Evolutionary conservation across 2,113 vertebrate genomes (phyloP).

Genomic region (Haemorhous mexicanus): DNA sequence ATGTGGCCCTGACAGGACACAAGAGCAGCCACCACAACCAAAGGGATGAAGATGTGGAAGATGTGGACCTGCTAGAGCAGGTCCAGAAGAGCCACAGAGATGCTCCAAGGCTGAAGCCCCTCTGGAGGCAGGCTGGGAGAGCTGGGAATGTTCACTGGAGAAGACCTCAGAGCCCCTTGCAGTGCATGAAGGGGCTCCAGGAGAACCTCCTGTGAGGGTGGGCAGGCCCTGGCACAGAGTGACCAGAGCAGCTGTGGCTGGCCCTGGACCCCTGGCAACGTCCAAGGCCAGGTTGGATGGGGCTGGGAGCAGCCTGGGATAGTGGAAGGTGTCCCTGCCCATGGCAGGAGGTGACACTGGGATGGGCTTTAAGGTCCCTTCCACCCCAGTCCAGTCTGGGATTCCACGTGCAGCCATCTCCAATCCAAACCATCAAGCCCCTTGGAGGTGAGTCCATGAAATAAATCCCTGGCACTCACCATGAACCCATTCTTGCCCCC

Average conservation of each 20-base stretch:
- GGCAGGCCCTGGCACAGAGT: neutral
- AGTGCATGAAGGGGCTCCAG: neutral
- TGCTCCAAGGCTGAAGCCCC: neutral
- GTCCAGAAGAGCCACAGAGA: neutral
- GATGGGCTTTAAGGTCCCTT: neutral
- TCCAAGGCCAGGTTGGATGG: rapidly evolving
- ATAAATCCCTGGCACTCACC: constrained; percentile 71
- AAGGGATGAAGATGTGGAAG: neutral
- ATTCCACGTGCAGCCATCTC: neutral
- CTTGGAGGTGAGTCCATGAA: neutral
- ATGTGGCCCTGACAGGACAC: neutral
- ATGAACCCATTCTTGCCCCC: constrained; percentile 94
- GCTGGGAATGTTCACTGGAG: neutral
- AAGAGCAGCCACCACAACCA: neutral
- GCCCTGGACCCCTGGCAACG: neutral
- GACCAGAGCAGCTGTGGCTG: neutral
- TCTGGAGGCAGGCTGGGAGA: neutral
- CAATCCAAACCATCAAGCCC: neutral
- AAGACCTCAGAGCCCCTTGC: neutral
- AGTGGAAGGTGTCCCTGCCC: neutral
- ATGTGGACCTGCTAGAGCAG: neutral
- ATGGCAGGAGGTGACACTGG: neutral
- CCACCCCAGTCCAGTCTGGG: neutral
- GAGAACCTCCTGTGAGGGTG: neutral
- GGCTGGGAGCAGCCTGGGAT: neutral